Conservation (phyloP, 2,797 vertebrate genomes). For the Odontamblyopus rebecca region DNA sequence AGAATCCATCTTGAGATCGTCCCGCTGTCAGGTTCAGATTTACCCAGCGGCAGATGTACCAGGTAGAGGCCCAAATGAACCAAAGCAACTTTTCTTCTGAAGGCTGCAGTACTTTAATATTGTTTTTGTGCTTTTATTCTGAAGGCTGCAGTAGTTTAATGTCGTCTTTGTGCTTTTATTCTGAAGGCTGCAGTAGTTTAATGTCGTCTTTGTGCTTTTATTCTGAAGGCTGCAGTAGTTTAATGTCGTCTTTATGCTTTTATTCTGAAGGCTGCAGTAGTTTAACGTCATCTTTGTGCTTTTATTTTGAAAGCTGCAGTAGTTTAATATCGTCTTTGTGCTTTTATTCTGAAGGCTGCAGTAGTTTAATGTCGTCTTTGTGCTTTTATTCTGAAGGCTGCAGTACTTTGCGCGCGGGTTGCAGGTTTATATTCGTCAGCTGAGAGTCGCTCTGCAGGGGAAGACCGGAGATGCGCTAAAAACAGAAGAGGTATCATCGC, state of each 20-base stretch:
- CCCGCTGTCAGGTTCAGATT: too few relatives aligned
- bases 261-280: slow-evolving; percentile 87
- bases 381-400: slow-evolving; percentile 76
- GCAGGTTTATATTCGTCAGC: slow-evolving; percentile 96
- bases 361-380: background rate
- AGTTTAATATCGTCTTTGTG: too few relatives aligned
- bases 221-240: slow-evolving; percentile 92
- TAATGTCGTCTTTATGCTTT: slow-evolving; percentile 7
- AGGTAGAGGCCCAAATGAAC: too few relatives aligned
- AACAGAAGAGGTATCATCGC: slow-evolving; percentile 88
- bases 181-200: slow-evolving; percentile 92
- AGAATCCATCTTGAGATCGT: too few relatives aligned
- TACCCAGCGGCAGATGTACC: too few relatives aligned
- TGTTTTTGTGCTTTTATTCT: background rate
- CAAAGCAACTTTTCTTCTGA: background rate
- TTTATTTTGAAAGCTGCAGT: slow-evolving; percentile 86
- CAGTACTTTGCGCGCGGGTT: slow-evolving; percentile 97
- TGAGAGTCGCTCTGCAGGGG: slow-evolving; percentile 94
- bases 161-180: background rate
- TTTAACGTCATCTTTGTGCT: slow-evolving; percentile 61
- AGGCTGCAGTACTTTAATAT: too few relatives aligned
- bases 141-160: background rate
- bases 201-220: background rate
- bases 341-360: too few relatives aligned
- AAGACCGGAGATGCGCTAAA: slow-evolving; percentile 97